These are phyloP conservation scores for Cantharis rufa DNA, from an alignment of 2,888 invertebrate species.

Conservation along the genomic window DNA sequence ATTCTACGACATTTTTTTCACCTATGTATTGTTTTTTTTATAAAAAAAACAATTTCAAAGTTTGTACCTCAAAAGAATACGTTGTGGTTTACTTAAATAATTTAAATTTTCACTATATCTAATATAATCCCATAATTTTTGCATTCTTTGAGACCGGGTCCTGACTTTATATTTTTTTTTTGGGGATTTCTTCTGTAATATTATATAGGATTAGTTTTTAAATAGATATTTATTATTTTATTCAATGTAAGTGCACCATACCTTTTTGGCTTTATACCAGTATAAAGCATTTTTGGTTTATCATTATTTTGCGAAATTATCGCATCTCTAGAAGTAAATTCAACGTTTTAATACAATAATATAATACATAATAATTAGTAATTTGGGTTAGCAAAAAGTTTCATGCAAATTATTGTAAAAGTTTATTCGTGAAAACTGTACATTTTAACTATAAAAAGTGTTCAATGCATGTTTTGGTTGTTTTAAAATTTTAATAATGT, in stretches of 20 bases:
- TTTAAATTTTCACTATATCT: background rate
- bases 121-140: background rate
- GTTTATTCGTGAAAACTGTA: too few species aligned
- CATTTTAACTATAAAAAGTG: too few species aligned
- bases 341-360: background rate
- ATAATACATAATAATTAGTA: background rate
- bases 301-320: background rate
- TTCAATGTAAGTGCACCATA: background rate
- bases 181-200: background rate
- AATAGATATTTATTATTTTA: background rate
- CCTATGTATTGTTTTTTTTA: too few species aligned
- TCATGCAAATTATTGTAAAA: background rate
- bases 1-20: too few species aligned
- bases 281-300: background rate
- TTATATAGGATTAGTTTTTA: background rate
- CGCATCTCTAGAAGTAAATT: background rate
- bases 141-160: background rate
- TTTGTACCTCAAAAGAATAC: too few species aligned
- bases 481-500: too few species aligned
- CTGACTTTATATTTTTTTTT: background rate
- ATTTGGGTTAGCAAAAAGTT: background rate
- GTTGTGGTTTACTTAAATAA: background rate
- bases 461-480: too few species aligned
- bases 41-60: too few species aligned
- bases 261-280: background rate